Percentiles rank a stretch among this genome's conserved stretches.
Conservation (phyloP, 2,888 invertebrate species). For the Heliothis peltigera region DNA sequence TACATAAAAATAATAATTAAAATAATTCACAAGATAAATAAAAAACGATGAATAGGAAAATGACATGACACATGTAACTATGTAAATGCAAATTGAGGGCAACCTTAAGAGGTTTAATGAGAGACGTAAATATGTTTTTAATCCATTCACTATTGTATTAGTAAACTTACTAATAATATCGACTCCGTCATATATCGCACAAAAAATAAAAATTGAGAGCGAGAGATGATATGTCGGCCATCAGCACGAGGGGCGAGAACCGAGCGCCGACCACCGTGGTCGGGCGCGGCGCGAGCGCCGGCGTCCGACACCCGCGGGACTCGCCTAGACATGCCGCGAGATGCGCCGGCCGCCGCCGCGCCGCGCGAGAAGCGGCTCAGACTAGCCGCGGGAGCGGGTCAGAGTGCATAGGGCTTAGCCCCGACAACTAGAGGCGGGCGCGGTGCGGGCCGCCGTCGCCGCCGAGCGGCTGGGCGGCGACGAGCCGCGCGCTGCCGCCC, state of each 20-base stretch:
- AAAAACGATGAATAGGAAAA: conserved; percentile 33
- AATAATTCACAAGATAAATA: conserved; percentile 21
- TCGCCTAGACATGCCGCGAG: conserved; percentile 63
- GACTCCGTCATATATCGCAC: conserved; percentile 73
- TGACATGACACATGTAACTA: conserved; percentile 35
- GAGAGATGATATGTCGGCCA: conserved; percentile 73
- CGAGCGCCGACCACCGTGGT: conserved; percentile 69
- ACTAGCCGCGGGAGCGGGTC: conserved; percentile 83
- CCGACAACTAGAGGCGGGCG: conserved; percentile 81
- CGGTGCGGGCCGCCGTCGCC: conserved; percentile 70
- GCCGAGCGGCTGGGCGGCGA: conserved; percentile 65
- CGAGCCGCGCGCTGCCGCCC: conserved; percentile 72
- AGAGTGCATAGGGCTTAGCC: conserved; percentile 82
- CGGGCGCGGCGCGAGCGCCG: conserved; percentile 61
- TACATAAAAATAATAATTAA: conserved; percentile 18
- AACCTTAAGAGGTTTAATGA: conserved; percentile 62
- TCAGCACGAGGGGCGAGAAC: conserved; percentile 73
- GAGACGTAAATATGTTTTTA: conserved; percentile 63
- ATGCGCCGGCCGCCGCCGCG: conserved; percentile 68
- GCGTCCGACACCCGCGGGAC: conserved; percentile 60
- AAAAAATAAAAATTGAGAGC: conserved; percentile 77
- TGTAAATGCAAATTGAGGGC: conserved; percentile 42
- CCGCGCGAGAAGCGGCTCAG: conserved; percentile 85
- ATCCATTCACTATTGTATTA: conserved; percentile 71
- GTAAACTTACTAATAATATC: conserved; percentile 81